Evolutionary conservation across 2,113 vertebrate species (phyloP).

Genomic region (Ciconia boyciana): DNA sequence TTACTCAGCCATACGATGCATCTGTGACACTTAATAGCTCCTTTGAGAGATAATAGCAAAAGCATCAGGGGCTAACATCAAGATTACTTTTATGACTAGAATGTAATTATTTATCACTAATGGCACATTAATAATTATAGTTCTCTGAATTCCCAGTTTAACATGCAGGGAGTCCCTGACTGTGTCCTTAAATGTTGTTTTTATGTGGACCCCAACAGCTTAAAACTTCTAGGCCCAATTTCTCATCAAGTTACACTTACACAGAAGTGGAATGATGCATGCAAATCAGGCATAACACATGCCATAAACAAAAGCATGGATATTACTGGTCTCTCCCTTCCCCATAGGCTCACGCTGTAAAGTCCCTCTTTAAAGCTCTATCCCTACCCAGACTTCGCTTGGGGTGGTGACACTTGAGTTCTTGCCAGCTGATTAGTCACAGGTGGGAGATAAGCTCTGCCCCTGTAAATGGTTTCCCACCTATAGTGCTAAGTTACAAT

Average conservation of each 20-base stretch:
- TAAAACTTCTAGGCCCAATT: neutral
- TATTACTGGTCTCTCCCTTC: neutral
- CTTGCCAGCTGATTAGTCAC: constrained; percentile 28
- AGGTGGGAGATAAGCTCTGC: neutral
- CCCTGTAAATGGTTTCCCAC: constrained; percentile 24
- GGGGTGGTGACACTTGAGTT: constrained; percentile 5
- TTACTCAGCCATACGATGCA: neutral
- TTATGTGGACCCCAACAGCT: neutral
- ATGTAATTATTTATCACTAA: constrained; percentile 16
- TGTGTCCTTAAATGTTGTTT: neutral
- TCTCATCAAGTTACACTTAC: neutral
- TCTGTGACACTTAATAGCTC: neutral
- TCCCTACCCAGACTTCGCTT: neutral
- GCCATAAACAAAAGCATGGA: neutral
- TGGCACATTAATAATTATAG: neutral
- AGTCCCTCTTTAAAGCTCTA: neutral
- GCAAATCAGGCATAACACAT: neutral
- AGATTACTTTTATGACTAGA: neutral
- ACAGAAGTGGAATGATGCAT: neutral
- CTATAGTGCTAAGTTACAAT: neutral
- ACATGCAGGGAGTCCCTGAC: neutral
- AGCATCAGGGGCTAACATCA: neutral
- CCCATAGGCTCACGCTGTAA: neutral
- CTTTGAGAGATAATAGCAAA: neutral
- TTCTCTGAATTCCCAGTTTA: neutral